Conservation (phyloP, 2,888 invertebrate genomes). For the Troides helena region DNA sequence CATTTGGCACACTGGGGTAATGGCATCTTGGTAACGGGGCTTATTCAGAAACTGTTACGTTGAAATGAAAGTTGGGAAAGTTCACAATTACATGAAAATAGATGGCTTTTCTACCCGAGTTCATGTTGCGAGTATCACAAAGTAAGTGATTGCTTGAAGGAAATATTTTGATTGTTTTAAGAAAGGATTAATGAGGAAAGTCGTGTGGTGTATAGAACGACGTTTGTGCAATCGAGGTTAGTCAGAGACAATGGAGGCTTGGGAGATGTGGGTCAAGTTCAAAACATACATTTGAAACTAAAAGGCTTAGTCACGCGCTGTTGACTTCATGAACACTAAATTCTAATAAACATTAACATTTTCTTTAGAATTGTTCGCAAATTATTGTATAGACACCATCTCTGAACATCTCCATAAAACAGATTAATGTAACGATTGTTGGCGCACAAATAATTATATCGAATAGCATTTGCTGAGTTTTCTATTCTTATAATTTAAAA, state of each 20-base stretch:
- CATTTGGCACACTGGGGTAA: conserved; percentile 63
- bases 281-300: conserved; percentile 51
- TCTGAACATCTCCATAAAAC: no score
- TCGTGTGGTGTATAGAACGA: conserved; percentile 46
- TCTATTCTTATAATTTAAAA: no score
- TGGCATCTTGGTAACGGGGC: conserved; percentile 64
- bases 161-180: conserved; percentile 26
- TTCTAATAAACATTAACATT: conserved; percentile 1
- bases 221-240: conserved; percentile 55
- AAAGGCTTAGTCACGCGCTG: conserved; percentile 52
- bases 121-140: conserved; percentile 3
- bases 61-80: conserved; percentile 75
- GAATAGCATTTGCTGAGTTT: no score
- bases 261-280: conserved; percentile 74
- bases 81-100: conserved; percentile 56
- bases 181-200: conserved; percentile 35
- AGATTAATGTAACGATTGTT: no score
- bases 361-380: background rate
- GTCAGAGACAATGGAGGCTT: conserved; percentile 66
- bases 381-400: background rate
- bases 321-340: conserved; percentile 27
- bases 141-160: conserved; percentile 12
- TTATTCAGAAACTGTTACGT: conserved; percentile 54
- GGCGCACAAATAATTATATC: no score
- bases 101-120: conserved; percentile 17